phyloP scores from a whole-genome alignment of 2,888 invertebrate species.

The Luperina testacea region DNA sequence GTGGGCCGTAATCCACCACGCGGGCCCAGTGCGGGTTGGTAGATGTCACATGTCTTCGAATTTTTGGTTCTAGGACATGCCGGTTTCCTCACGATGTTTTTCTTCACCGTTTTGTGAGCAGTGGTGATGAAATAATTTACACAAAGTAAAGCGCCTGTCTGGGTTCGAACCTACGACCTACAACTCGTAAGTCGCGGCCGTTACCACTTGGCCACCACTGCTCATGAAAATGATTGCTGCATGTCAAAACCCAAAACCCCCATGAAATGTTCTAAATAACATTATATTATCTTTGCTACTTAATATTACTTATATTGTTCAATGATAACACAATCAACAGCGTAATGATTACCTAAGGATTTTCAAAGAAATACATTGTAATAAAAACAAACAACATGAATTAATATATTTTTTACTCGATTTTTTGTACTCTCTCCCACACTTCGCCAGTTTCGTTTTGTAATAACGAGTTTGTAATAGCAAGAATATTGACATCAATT shows the following conservation, averaged over 20 bases:
- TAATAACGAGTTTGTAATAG: neutral
- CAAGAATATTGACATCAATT: neutral
- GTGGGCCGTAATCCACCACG: too few relatives aligned
- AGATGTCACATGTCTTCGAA: too few relatives aligned
- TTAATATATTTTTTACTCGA: neutral
- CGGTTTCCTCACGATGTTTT: too few relatives aligned
- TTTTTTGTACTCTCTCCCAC: neutral
- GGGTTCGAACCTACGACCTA: too few relatives aligned
- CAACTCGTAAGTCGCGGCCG: too few relatives aligned
- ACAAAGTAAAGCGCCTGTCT: too few relatives aligned
- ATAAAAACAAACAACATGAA: neutral
- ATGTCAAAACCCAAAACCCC: neutral
- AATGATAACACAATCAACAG: constrained; percentile 21
- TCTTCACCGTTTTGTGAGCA: too few relatives aligned
- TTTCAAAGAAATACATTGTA: neutral
- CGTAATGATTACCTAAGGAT: neutral
- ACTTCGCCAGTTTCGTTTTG: neutral
- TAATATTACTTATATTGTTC: neutral
- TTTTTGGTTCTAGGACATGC: too few relatives aligned
- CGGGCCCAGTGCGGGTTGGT: too few relatives aligned
- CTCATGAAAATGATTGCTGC: neutral
- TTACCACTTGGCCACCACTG: too few relatives aligned
- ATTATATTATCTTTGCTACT: constrained; percentile 8
- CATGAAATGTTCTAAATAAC: neutral
- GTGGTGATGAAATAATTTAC: too few relatives aligned